A percentile compares a stretch with the other conserved stretches of the same genome.
phyloP scores from a whole-genome alignment of 2,888 invertebrate genomes.

The Lepas anatifera region DNA sequence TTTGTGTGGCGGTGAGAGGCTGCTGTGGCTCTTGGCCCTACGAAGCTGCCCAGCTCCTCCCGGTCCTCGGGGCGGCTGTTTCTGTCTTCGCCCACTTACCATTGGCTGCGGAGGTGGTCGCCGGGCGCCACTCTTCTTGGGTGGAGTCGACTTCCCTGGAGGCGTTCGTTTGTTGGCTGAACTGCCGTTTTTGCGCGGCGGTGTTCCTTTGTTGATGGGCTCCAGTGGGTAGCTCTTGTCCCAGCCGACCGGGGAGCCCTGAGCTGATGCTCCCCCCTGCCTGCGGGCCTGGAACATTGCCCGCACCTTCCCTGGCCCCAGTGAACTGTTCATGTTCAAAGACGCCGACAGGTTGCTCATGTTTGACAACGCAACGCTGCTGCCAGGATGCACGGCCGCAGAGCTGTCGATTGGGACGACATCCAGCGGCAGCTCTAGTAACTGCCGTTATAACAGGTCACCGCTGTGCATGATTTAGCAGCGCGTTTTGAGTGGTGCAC shows the following conservation, averaged over 20 bases:
- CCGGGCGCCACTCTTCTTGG: neutral
- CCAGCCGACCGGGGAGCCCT: constrained; percentile 21
- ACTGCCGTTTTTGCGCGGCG: neutral
- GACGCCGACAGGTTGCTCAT: neutral
- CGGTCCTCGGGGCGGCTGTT: neutral
- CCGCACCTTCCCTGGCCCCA: neutral
- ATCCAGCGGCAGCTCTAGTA: no score
- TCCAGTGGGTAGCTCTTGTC: constrained; percentile 31
- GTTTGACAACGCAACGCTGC: neutral
- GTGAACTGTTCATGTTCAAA: neutral
- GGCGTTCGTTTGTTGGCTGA: no score
- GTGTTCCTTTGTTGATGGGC: constrained; percentile 28
- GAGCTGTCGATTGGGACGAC: no score
- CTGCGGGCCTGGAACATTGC: constrained; percentile 3
- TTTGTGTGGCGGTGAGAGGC: neutral
- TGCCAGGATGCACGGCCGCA: no score
- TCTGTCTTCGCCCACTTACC: neutral
- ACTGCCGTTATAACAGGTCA: no score
- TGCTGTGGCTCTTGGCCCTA: neutral
- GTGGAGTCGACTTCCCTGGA: neutral
- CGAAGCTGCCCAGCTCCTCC: neutral
- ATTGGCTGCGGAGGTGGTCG: neutral
- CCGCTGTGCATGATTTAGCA: no score
- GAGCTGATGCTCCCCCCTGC: neutral
- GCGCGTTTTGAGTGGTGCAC: no score